These are phyloP conservation scores for Gallinago jamesoni DNA, from an alignment of 2,113 vertebrate species.

Conservation along the genomic window DNA sequence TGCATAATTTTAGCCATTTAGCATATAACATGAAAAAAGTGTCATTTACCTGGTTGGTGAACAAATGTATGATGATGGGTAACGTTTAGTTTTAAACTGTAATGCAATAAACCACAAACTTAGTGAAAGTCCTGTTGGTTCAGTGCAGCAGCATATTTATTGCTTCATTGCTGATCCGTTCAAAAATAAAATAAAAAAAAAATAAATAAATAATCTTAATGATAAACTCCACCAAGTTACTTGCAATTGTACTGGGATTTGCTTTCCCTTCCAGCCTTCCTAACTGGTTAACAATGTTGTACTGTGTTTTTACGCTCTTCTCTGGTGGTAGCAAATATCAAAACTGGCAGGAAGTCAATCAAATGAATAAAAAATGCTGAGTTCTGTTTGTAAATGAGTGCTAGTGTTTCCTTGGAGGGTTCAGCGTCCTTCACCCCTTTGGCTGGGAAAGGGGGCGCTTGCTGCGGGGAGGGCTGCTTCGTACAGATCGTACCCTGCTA, in stretches of 20 bases:
- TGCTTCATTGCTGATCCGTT: constrained; percentile 18
- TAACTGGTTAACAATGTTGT: constrained; percentile 46
- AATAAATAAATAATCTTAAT: not conserved
- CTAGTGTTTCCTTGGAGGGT: constrained; percentile 51
- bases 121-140: constrained; percentile 31
- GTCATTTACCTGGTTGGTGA: constrained; percentile 13
- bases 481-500: fast-evolving
- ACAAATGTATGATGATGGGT: constrained; percentile 12
- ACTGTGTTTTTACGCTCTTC: constrained; percentile 56
- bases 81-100: constrained; percentile 42
- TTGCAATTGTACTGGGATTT: constrained; percentile 52
- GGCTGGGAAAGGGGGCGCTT: not conserved
- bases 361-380: constrained; percentile 64
- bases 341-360: constrained; percentile 57
- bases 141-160: constrained; percentile 30
- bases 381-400: constrained; percentile 57
- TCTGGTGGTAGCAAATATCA: constrained; percentile 45
- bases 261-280: constrained; percentile 58
- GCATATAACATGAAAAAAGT: not conserved
- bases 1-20: constrained; percentile 39
- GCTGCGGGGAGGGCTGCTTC: not conserved
- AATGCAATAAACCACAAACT: constrained; percentile 58
- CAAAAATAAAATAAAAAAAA: not conserved
- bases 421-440: not conserved
- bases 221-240: constrained; percentile 22